Evolutionary conservation across 2,797 vertebrate species (phyloP), one percentile per base, ranked within the genome.

Genomic region (Tangara arthus): DNA sequence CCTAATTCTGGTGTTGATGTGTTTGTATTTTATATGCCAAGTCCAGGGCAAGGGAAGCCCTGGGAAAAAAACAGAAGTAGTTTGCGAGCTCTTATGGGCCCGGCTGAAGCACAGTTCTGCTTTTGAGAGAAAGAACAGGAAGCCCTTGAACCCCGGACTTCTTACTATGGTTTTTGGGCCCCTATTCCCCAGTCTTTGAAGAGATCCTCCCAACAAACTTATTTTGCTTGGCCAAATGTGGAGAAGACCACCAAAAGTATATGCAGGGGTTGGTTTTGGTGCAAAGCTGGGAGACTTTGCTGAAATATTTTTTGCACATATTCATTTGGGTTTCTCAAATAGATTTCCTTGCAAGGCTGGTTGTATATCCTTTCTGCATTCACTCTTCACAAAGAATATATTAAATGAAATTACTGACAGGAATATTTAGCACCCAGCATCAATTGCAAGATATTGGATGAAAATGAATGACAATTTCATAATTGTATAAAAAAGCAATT

Each of bases 371-470:
- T 85, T 86, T 76, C 87, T 70, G 63, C 30, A 46, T 47, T 76
- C 1, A 1, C 34, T 88, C 70, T 88, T 86, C 76, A 84, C 63
- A 86, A 88, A 90, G 39, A 94, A 88, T 79, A 61, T 39, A 32
- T 22, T 49, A 88, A 84, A 94, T 91, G 42, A 84, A 91, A 88
- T 88, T 94, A 66, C 65, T 77, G 82, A 56, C 63, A 70, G 59
- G 37, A 93, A 84, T 95, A 72, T 90, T 94, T 94, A 90, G n/a
- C 63, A 91, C 60, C 24, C 32, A 79, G 42, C 44, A 56, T 84
- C 84, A 85, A 9, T 61, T 93, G 39, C 47, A 79, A n/a, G 47
- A 73, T 92, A 77, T 70, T 90, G 47, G 8, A 69, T 90, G 63
- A 86, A 95, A 93, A 82, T 1, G 1, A 91, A 83, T 66, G 55